Evolutionary conservation across 2,888 invertebrate genomes (phyloP).

Genomic region (Tethea ocularis): DNA sequence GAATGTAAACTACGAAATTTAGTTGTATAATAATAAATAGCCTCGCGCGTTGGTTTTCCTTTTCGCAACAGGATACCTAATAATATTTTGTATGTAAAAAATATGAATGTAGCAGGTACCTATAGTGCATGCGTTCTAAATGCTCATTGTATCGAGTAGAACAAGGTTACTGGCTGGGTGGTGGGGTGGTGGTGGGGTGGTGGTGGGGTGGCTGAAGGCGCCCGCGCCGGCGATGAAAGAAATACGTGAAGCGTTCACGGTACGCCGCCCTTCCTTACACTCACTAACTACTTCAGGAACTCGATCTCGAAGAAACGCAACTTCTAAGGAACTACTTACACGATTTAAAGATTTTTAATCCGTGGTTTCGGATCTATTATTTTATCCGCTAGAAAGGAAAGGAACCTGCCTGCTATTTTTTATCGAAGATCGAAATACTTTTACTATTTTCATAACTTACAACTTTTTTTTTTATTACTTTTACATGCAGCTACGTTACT

Average conservation of each 20-base stretch:
- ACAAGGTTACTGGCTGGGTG: constrained; percentile 29
- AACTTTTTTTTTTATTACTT: too few species aligned
- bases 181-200: constrained; percentile 16
- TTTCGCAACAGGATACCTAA: background rate
- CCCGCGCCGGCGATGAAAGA: too few species aligned
- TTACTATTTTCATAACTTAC: too few species aligned
- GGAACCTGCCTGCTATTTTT: too few species aligned
- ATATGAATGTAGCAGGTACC: too few species aligned
- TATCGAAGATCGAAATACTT: too few species aligned
- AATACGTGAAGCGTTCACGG: constrained; percentile 57
- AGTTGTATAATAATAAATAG: background rate
- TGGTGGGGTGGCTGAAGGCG: constrained; percentile 28
- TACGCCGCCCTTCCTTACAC: constrained; percentile 40
- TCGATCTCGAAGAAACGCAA: background rate
- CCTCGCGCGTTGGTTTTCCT: background rate
- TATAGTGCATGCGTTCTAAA: constrained; percentile 27
- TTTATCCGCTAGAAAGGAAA: too few species aligned
- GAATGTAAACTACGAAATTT: background rate
- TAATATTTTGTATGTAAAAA: constrained; percentile 15
- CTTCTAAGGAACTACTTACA: too few species aligned
- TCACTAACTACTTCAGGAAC: constrained; percentile 24
- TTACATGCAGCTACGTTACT: too few species aligned
- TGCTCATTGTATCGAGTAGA: constrained; percentile 37
- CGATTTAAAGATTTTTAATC: too few species aligned
- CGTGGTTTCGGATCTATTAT: background rate